Conservation (phyloP, 1,140 invertebrate genomes). For the Copidosoma floridanum region DNA sequence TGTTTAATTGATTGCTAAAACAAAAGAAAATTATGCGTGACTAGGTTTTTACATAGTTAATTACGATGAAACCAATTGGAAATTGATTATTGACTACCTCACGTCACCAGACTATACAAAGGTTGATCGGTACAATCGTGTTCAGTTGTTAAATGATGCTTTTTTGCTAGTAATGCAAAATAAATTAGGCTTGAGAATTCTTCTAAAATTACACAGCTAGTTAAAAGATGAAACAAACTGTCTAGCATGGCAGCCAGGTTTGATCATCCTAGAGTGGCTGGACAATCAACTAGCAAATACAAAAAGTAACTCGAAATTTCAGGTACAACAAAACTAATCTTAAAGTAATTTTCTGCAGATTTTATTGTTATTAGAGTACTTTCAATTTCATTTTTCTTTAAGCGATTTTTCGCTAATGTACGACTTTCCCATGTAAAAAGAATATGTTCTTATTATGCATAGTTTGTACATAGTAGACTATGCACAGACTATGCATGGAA, state of each 20-base stretch:
- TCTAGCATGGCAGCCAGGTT: slow-evolving; percentile 65
- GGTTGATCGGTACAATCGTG: slow-evolving; percentile 66
- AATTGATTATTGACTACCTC: slow-evolving; percentile 65
- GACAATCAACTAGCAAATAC: slow-evolving; percentile 9
- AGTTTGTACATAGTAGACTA: too few relatives aligned
- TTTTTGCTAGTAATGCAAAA: slow-evolving; percentile 64
- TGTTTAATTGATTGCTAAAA: background rate
- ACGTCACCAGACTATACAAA: slow-evolving; percentile 54
- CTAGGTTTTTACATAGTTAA: slow-evolving; percentile 77
- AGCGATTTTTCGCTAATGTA: too few relatives aligned
- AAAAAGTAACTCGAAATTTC: background rate
- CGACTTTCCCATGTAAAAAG: too few relatives aligned
- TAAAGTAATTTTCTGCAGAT: too few relatives aligned
- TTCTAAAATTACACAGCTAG: slow-evolving; percentile 62
- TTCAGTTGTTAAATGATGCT: slow-evolving; percentile 74
- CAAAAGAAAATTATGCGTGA: background rate
- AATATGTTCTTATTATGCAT: too few relatives aligned
- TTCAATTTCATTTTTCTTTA: too few relatives aligned
- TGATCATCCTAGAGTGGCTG: slow-evolving; percentile 44
- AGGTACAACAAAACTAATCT: too few relatives aligned
- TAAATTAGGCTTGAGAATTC: slow-evolving; percentile 53
- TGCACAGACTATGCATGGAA: too few relatives aligned
- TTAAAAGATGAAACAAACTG: slow-evolving; percentile 63
- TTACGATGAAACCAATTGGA: slow-evolving; percentile 77
- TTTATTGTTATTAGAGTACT: too few relatives aligned